These are phyloP conservation scores for Labia minor DNA, from an alignment of 2,888 invertebrate species.

Conservation along the genomic window DNA sequence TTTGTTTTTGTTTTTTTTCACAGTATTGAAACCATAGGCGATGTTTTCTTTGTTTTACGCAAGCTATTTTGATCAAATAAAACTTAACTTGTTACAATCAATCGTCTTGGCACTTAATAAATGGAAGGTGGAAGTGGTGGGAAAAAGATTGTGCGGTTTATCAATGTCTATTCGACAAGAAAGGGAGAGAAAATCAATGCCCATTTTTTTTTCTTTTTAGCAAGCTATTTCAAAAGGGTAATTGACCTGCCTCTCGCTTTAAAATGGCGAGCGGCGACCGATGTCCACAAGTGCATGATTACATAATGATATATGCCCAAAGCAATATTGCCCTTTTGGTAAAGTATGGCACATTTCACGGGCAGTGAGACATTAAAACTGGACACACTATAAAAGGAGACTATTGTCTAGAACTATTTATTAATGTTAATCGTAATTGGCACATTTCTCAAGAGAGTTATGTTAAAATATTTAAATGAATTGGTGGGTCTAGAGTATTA, in stretches of 20 bases:
- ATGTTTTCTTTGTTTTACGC: not conserved
- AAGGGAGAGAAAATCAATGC: not conserved
- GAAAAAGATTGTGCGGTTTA: not conserved
- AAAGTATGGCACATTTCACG: too few species aligned
- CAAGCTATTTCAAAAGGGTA: not conserved
- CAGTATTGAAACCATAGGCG: not conserved
- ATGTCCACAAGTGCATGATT: not conserved
- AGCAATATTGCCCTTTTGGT: not conserved
- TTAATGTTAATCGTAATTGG: too few species aligned
- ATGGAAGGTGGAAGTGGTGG: not conserved
- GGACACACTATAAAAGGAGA: too few species aligned
- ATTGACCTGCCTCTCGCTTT: not conserved
- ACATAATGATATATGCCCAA: not conserved
- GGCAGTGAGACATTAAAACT: too few species aligned
- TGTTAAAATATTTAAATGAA: too few species aligned
- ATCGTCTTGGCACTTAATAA: not conserved
- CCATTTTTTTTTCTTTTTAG: too few species aligned
- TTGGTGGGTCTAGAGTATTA: too few species aligned
- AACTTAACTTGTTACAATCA: not conserved
- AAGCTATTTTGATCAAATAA: not conserved
- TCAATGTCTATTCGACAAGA: not conserved
- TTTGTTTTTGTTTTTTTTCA: not conserved
- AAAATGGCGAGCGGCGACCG: not conserved
- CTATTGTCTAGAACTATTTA: too few species aligned
- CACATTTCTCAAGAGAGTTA: too few species aligned